Conservation (phyloP, 2,888 invertebrate genomes). For the Notocelia uddmanniana region DNA sequence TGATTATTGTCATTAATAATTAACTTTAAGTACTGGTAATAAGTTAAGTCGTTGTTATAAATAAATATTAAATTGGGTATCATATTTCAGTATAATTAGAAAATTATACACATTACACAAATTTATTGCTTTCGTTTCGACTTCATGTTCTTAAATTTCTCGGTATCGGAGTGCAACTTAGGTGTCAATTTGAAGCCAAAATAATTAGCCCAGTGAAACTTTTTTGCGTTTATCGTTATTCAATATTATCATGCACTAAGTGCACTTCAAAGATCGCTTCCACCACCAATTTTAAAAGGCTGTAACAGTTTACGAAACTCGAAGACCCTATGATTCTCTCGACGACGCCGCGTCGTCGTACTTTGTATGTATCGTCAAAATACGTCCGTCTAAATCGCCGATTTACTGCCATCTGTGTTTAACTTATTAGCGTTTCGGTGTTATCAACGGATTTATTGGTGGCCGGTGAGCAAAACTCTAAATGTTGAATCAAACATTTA, state of each 20-base stretch:
- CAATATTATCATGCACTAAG: constrained; percentile 33
- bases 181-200: constrained; percentile 27
- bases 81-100: background rate
- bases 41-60: background rate
- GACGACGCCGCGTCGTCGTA: background rate
- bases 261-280: constrained; percentile 26
- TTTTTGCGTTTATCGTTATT: constrained; percentile 28
- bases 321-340: constrained; percentile 7
- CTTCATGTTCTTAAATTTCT: constrained; percentile 1
- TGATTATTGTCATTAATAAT: background rate
- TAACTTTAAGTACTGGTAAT: background rate
- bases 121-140: too few species aligned
- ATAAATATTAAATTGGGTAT: background rate
- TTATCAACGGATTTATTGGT: constrained; percentile 82
- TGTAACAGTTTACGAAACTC: background rate
- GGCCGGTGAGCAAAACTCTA: constrained; percentile 66
- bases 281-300: constrained; percentile 14
- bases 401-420: constrained; percentile 62
- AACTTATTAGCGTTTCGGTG: constrained; percentile 74
- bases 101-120: background rate
- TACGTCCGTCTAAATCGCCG: constrained; percentile 50
- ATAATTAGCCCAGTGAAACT: constrained; percentile 18
- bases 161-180: background rate
- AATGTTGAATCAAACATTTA: constrained; percentile 75
- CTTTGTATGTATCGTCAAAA: constrained; percentile 30